A percentile compares a stretch with the other conserved stretches of the same genome.
These are phyloP conservation scores for Eospalax fontanierii DNA, from an alignment of 2,797 vertebrate species.

Conservation along the genomic window DNA sequence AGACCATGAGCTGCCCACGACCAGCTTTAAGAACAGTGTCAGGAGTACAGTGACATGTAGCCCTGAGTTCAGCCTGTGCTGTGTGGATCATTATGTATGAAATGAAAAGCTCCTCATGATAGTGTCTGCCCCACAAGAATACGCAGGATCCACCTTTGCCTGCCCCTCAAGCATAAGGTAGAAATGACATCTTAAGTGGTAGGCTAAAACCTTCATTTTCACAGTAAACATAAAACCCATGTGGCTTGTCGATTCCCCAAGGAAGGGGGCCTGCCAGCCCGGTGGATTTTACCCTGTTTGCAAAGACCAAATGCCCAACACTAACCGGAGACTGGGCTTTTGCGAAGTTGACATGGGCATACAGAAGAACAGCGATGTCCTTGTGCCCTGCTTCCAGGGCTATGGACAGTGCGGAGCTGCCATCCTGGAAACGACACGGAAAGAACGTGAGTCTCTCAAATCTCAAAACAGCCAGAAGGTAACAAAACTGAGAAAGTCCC, in stretches of 20 bases:
- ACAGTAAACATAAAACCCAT: conserved; percentile 1
- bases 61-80: not conserved
- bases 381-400: conserved; percentile 99
- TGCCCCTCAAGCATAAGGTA: not conserved
- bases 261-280: not conserved
- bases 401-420: conserved; percentile 97
- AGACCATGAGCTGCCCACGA: not conserved
- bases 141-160: not conserved
- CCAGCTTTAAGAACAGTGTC: not conserved
- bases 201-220: not conserved
- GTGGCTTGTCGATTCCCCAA: accelerated
- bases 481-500: not conserved
- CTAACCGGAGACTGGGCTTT: conserved; percentile 97
- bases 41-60: not conserved
- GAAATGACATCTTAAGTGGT: not conserved
- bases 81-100: not conserved
- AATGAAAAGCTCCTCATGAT: not conserved
- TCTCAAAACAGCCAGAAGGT: not conserved
- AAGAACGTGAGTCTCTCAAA: conserved; percentile 9
- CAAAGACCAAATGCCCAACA: conserved; percentile 54
- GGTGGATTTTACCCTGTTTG: not conserved
- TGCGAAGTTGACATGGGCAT: conserved; percentile 98
- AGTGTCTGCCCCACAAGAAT: not conserved
- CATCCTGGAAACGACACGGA: conserved; percentile 91
- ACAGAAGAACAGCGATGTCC: conserved; percentile 97